These are phyloP conservation scores for Matsumurasca onukii DNA, from an alignment of 1,140 invertebrate species.

Conservation along the genomic window DNA sequence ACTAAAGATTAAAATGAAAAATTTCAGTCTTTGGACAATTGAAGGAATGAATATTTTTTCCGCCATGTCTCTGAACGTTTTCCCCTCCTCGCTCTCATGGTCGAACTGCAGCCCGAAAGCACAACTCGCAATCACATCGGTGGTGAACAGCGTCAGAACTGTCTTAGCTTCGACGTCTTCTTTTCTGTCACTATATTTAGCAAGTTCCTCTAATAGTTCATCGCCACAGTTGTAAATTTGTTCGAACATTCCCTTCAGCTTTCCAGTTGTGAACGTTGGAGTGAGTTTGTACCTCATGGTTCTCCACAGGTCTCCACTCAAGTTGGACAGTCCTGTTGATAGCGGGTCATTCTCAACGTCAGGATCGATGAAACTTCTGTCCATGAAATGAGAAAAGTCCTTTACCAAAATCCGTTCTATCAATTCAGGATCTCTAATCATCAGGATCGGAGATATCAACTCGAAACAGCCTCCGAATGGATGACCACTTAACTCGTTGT, in stretches of 20 bases:
- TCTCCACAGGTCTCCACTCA: slow-evolving; percentile 49
- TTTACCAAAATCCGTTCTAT: slow-evolving; percentile 41
- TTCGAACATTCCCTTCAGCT: too few relatives aligned
- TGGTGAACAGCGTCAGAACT: too few relatives aligned
- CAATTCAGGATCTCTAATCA: slow-evolving; percentile 44
- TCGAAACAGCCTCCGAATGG: slow-evolving; percentile 38
- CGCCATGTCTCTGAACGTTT: background rate
- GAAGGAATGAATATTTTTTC: background rate
- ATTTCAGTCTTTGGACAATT: background rate
- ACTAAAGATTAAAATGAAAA: background rate
- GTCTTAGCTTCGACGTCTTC: too few relatives aligned
- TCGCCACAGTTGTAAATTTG: too few relatives aligned
- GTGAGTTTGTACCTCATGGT: slow-evolving; percentile 47
- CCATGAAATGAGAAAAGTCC: slow-evolving; percentile 42
- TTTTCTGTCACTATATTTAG: too few relatives aligned
- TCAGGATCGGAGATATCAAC: slow-evolving; percentile 39
- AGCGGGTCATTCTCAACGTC: too few relatives aligned
- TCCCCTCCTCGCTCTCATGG: slow-evolving; percentile 16
- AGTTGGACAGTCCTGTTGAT: slow-evolving; percentile 47
- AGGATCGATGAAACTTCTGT: slow-evolving; percentile 41
- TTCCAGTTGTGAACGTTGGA: slow-evolving; percentile 53
- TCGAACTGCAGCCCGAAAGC: slow-evolving; percentile 44
- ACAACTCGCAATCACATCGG: slow-evolving; percentile 41
- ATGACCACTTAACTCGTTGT: slow-evolving; percentile 27
- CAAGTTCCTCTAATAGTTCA: too few relatives aligned